Evolutionary conservation across 2,888 invertebrate genomes (phyloP), one percentile per base, ranked within the genome.

Genomic region (Portevinia maculata): DNA sequence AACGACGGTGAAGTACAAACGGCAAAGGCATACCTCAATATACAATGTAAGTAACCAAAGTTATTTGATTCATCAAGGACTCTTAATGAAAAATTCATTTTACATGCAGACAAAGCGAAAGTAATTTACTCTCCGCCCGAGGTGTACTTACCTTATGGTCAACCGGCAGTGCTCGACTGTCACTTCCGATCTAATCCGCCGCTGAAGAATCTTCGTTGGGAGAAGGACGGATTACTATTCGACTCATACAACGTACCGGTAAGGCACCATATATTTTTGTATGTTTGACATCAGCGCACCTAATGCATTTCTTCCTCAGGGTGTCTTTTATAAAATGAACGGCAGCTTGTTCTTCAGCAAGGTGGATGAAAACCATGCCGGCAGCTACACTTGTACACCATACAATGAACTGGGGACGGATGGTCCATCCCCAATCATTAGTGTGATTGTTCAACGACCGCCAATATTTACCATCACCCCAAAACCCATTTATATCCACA

Each of bases 121-220:
- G 97, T 98, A 50, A 94, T 97, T 86, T 96, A 95, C 89, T 95
- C 97, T 64, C 97, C 97, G 17, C 93, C 94, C 83, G 96, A 96
- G 90, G 94, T 97, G 41, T 95, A 94, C 88, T 93, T 98, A 86
- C 96, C 98, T 0, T 94, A 93, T 87, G 97, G 97, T 17, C 93
- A 95, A 87, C 94, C 95, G 3, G 96, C 95, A 7, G 93, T 96
- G 71, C 92, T 98, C 71, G 96, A 97, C 91, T 98, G 98, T 89
- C 96, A 97, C 90, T 97, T 97, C 88, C 94, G 96, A 87, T 96
- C 98, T 4, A 98, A 98, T 92, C 98, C 98, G 13, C 96, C 97
- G 7, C 92, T 98, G 85, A 96, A 96, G 60, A 96, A 96, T 88
- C 92, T 98, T 71, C 94, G 96, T 85, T 98, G 98, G 98, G 97